A percentile compares a stretch with the other conserved stretches of the same genome.
phyloP scores from a whole-genome alignment of 2,888 invertebrate genomes.

The Spicauda simplicius region DNA sequence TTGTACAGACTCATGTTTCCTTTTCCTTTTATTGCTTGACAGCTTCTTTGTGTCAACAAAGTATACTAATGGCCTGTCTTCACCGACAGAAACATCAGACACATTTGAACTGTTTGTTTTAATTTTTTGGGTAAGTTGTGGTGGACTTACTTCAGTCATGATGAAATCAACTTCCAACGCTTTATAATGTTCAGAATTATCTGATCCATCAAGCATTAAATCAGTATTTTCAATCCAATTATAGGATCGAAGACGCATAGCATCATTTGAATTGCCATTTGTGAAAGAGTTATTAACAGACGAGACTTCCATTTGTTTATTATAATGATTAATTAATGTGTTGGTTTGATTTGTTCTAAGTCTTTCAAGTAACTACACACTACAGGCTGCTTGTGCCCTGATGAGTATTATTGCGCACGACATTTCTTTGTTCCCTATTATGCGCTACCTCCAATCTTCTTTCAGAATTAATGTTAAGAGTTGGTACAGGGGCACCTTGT shows the following conservation, averaged over 20 bases:
- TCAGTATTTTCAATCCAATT: neutral
- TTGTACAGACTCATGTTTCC: too few species aligned
- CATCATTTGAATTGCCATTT: neutral
- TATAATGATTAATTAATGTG: slow-evolving; percentile 1
- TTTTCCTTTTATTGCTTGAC: too few species aligned
- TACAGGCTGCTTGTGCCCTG: too few species aligned
- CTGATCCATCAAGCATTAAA: neutral
- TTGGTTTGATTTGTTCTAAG: slow-evolving; percentile 7
- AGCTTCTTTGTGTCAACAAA: too few species aligned
- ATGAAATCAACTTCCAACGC: too few species aligned
- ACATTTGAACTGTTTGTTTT: too few species aligned
- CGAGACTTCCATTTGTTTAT: neutral
- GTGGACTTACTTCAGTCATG: too few species aligned
- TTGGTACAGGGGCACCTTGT: slow-evolving; percentile 55
- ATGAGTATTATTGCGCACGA: slow-evolving; percentile 33
- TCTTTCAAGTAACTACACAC: slow-evolving; percentile 22
- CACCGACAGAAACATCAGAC: too few species aligned
- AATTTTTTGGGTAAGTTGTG: too few species aligned
- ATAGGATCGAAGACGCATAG: slow-evolving; percentile 21
- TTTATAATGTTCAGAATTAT: too few species aligned
- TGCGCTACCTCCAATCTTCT: slow-evolving; percentile 10
- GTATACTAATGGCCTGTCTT: too few species aligned
- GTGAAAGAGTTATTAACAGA: neutral
- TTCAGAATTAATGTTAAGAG: slow-evolving; percentile 27
- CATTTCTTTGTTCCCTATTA: slow-evolving; percentile 27